Evolutionary conservation across 2,888 invertebrate species (phyloP).

Genomic region (Ichneumoninae sp.): DNA sequence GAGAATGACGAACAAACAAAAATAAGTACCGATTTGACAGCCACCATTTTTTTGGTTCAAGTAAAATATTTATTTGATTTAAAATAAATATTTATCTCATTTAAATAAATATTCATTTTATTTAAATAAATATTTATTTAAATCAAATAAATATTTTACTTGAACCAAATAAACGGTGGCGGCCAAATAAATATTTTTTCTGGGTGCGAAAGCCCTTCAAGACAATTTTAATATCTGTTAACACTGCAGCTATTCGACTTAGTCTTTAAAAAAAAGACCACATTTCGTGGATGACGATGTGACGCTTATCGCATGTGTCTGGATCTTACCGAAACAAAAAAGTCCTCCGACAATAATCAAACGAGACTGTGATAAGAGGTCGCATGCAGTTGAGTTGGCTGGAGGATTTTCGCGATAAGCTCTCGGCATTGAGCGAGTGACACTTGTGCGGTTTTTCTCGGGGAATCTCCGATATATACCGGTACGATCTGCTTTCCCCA

Average conservation of each 20-base stretch:
- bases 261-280: not conserved
- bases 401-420: constrained; percentile 14
- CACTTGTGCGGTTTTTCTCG: constrained; percentile 8
- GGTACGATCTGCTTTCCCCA: constrained; percentile 15
- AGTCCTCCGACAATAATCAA: constrained; percentile 25
- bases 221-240: not conserved
- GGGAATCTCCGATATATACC: constrained; percentile 13
- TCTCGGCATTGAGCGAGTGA: constrained; percentile 6
- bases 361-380: constrained; percentile 31
- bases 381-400: not conserved
- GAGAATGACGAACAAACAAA: not conserved
- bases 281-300: not conserved
- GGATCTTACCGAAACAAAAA: constrained; percentile 13
- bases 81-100: too few species aligned
- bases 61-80: too few species aligned
- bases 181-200: too few species aligned
- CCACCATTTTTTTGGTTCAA: too few species aligned
- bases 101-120: too few species aligned
- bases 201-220: not conserved
- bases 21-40: not conserved
- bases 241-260: not conserved
- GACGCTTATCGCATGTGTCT: constrained; percentile 21
- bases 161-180: too few species aligned
- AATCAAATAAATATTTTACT: too few species aligned
- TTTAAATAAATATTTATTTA: too few species aligned